Percentiles rank a stretch among this genome's conserved stretches.
Evolutionary conservation across 2,888 invertebrate species (phyloP).

Genomic region (Sabatieria punctata): DNA sequence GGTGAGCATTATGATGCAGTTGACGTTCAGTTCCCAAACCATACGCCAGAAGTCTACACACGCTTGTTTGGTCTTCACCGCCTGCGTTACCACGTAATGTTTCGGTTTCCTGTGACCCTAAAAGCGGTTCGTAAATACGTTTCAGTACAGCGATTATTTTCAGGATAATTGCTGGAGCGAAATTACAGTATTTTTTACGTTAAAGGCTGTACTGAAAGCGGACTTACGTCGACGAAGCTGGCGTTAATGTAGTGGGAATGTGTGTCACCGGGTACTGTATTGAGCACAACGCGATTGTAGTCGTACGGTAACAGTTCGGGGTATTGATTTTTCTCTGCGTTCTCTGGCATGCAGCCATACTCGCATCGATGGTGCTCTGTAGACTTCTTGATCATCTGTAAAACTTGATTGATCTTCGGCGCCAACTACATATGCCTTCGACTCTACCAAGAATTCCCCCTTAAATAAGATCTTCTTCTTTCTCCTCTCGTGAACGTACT

Average conservation of each 20-base stretch:
- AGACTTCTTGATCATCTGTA: conserved; percentile 29
- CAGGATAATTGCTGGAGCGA: too few relatives aligned
- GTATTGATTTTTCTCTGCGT: conserved; percentile 23
- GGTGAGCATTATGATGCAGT: conserved; percentile 94
- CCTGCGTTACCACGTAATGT: conserved; percentile 34
- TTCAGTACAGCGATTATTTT: too few relatives aligned
- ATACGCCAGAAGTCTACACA: conserved; percentile 82
- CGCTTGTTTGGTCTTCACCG: conserved; percentile 77
- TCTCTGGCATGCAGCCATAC: conserved; percentile 22
- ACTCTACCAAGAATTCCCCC: conserved; percentile 30
- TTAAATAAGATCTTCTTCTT: conserved; percentile 31
- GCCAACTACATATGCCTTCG: too few relatives aligned
- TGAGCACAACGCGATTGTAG: conserved; percentile 27
- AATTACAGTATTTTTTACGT: too few relatives aligned
- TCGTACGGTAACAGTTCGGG: conserved; percentile 30
- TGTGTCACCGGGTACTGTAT: conserved; percentile 18
- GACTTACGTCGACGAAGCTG: conserved; percentile 29
- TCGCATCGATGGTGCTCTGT: conserved; percentile 24
- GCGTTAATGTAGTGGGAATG: conserved; percentile 30
- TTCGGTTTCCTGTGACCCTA: too few relatives aligned
- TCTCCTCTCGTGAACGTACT: conserved; percentile 27
- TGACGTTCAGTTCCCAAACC: conserved; percentile 80
- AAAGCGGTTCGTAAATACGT: too few relatives aligned
- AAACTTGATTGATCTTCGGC: too few relatives aligned
- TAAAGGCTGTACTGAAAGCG: too few relatives aligned